Evolutionary conservation across 2,888 invertebrate genomes (phyloP).

Genomic region (Tetheella fluctuosa): DNA sequence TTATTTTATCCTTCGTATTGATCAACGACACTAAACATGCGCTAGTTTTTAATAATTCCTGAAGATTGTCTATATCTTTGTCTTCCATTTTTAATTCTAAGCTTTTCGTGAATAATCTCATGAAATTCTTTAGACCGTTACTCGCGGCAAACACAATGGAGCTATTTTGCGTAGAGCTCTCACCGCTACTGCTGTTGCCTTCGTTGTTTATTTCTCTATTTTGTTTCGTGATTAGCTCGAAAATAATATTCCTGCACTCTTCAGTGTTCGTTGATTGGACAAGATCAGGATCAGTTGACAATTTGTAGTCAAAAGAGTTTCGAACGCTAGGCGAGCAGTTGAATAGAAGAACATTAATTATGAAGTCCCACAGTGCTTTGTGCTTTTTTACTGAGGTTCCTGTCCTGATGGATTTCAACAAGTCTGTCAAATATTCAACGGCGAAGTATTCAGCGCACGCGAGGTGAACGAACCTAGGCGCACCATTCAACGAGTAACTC

Average conservation of each 20-base stretch:
- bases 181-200: slow-evolving; percentile 10
- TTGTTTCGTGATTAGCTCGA: slow-evolving; percentile 43
- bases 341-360: slow-evolving; percentile 42
- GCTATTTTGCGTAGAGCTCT: not conserved
- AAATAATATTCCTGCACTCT: slow-evolving; percentile 35
- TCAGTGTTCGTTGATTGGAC: slow-evolving; percentile 27
- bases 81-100: not conserved
- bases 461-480: slow-evolving; percentile 45
- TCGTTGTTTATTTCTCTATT: slow-evolving; percentile 12
- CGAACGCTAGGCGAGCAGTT: slow-evolving; percentile 36
- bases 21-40: not conserved
- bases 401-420: slow-evolving; percentile 22
- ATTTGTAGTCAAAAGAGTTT: slow-evolving; percentile 46
- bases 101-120: slow-evolving; percentile 34
- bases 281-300: slow-evolving; percentile 42
- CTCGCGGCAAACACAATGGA: slow-evolving; percentile 32
- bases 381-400: slow-evolving; percentile 16
- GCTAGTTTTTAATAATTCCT: not conserved
- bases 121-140: slow-evolving; percentile 38
- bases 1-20: not conserved
- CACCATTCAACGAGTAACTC: slow-evolving; percentile 40
- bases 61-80: not conserved
- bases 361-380: slow-evolving; percentile 37
- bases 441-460: slow-evolving; percentile 50
- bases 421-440: slow-evolving; percentile 37